Evolutionary conservation across 1,140 invertebrate genomes (phyloP), one percentile per base, ranked within the genome.

Genomic region (Drosophila rhopaloa): DNA sequence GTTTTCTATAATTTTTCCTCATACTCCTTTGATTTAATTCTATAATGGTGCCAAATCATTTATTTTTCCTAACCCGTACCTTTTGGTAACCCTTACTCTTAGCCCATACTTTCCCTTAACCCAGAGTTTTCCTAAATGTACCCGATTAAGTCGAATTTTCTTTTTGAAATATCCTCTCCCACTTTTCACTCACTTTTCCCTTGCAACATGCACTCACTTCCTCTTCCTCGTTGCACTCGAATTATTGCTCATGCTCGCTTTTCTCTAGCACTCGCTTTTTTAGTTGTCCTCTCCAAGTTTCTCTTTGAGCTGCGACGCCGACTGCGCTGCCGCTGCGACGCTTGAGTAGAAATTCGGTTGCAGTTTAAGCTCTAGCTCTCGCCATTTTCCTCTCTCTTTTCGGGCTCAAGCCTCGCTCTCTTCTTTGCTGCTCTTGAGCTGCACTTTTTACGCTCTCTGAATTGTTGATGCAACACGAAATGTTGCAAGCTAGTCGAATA

Each of bases 401-500:
- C 11, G 9, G 5, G 16, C 16, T 16, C n/a, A 9, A n/a, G 50
- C 32, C 43, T 46, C 48, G 51, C 43, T 71, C 56, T 44, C 16
- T 35, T 60, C 19, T 55, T 19, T 29, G 37, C 24, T n/a, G 62
- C 80, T 54, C 79, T 82, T 66, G 10, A 35, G 43, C 10, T 68
- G 14, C 53, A 41, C 10, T 16, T 11, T 2, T 3, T 2, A 5
- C 40, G 24, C 50, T 61, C 59, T 61, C 32, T 16, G 35, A 16
- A 3, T 41, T 72, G 62, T 56, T 72, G 68, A 41, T 51, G 68
- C 68, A 72, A 72, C 68, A 72, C 46, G 1, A 51, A 72, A 72
- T 72, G 68, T 72, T 72, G 68, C 46, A 59, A 38, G 24, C 11
- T 10, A 40, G 13, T 51, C 29, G 6, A 32, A 32, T 32, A 32